Evolutionary conservation across 2,113 vertebrate species (phyloP).

Genomic region (Vulpes lagopus): DNA sequence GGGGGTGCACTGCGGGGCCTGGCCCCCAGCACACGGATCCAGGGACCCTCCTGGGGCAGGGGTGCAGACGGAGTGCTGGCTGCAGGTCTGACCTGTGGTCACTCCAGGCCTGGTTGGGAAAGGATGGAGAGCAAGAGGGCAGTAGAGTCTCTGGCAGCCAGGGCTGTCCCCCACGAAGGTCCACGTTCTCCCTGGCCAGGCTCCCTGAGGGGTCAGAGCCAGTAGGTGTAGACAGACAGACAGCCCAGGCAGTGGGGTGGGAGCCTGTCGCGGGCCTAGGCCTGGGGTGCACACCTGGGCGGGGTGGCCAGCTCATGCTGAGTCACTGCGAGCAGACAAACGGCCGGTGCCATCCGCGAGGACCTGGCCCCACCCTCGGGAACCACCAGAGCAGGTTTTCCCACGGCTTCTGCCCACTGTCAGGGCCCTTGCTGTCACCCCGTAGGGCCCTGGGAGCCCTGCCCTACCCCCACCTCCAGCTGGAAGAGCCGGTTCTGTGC

Average conservation of each 20-base stretch:
- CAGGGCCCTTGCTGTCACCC: conserved; percentile 57
- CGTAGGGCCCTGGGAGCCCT: conserved; percentile 33
- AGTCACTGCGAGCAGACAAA: conserved; percentile 85
- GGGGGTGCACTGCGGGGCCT: not conserved
- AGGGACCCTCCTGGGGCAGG: not conserved
- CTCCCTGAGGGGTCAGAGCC: not conserved
- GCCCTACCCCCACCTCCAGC: not conserved
- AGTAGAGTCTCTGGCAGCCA: no score
- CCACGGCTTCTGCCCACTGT: conserved; percentile 83
- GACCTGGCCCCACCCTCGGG: conserved; percentile 86
- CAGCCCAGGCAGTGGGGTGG: not conserved
- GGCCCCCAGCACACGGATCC: not conserved
- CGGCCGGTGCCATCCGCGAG: conserved; percentile 80
- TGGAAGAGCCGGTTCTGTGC: conserved; percentile 72
- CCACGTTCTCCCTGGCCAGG: rapidly evolving
- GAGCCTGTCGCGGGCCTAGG: not conserved
- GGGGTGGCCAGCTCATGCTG: conserved; percentile 84
- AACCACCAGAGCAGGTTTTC: conserved; percentile 84
- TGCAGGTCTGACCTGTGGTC: not conserved
- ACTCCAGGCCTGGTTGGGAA: not conserved
- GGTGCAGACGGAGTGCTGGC: not conserved
- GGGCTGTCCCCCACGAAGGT: not conserved
- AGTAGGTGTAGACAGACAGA: not conserved
- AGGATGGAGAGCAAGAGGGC: not conserved
- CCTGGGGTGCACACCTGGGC: not conserved